Conservation (phyloP, 2,888 invertebrate species). For the Dolichopus griseipennis region DNA sequence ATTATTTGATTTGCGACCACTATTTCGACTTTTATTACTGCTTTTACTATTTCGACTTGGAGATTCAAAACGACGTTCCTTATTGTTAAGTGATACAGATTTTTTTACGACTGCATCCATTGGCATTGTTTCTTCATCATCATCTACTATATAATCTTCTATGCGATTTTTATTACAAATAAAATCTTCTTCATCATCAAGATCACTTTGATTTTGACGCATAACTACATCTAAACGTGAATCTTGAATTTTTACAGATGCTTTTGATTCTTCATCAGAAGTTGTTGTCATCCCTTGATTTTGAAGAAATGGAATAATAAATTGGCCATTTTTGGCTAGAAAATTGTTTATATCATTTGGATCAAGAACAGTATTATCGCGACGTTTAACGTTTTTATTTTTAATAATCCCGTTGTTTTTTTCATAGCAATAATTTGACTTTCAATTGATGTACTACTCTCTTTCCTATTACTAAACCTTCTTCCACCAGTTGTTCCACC, state of each 20-base stretch:
- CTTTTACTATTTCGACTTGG: conserved; percentile 28
- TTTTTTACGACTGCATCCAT: conserved; percentile 32
- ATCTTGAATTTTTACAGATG: conserved; percentile 41
- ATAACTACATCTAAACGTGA: conserved; percentile 41
- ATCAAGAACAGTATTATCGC: conserved; percentile 37
- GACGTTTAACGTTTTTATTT: conserved; percentile 34
- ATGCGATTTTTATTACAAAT: conserved; percentile 26
- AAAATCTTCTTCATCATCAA: conserved; percentile 27
- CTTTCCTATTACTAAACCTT: conserved; percentile 40
- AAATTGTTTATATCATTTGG: conserved; percentile 38
- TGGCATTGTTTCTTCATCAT: conserved; percentile 21
- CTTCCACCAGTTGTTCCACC: conserved; percentile 30
- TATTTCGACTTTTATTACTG: conserved; percentile 35
- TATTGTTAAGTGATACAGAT: conserved; percentile 24
- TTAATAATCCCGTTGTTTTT: conserved; percentile 38
- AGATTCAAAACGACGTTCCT: conserved; percentile 22
- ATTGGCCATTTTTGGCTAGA: conserved; percentile 35
- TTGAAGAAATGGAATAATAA: conserved; percentile 41
- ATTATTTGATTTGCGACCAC: conserved; percentile 35
- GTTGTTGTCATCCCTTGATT: conserved; percentile 42
- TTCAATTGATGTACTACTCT: conserved; percentile 73
- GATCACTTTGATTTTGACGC: conserved; percentile 33
- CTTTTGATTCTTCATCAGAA: conserved; percentile 41
- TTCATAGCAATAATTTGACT: conserved; percentile 55
- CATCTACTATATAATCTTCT: conserved; percentile 26